A percentile compares a stretch with the other conserved stretches of the same genome.
phyloP scores from a whole-genome alignment of 2,888 invertebrate species.

The Monochamus alternatus region DNA sequence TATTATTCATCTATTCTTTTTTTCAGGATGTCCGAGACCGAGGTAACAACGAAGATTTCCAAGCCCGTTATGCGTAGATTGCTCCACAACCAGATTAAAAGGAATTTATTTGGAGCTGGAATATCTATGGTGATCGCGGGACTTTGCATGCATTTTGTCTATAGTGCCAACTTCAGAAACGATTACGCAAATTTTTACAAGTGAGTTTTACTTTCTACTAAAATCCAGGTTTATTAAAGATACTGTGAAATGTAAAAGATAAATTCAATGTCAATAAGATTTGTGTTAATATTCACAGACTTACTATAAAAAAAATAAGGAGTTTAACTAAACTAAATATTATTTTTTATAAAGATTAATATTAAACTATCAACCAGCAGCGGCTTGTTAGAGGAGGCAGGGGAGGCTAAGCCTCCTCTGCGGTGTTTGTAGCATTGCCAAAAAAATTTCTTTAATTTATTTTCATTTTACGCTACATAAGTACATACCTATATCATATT shows the following conservation, averaged over 20 bases:
- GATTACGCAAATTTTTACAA: conserved; percentile 84
- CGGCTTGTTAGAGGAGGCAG: no score
- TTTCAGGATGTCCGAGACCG: conserved; percentile 48
- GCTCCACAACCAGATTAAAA: conserved; percentile 77
- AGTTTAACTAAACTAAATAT: no score
- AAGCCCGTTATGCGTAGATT: conserved; percentile 81
- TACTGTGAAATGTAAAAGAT: no score
- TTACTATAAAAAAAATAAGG: no score
- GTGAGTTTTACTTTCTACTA: conserved; percentile 71
- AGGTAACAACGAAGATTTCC: conserved; percentile 41
- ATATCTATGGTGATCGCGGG: conserved; percentile 64
- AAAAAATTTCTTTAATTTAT: no score
- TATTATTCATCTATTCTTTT: not conserved
- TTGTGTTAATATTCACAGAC: not conserved
- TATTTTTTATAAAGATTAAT: no score
- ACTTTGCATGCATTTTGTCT: conserved; percentile 70
- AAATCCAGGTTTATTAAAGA: conserved; percentile 36
- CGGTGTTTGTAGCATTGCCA: no score
- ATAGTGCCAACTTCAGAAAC: conserved; percentile 74
- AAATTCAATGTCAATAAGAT: no score
- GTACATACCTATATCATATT: no score
- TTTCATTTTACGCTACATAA: no score
- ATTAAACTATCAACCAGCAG: no score
- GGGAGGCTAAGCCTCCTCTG: no score
- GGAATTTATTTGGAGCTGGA: conserved; percentile 68